phyloP scores from a whole-genome alignment of 2,113 vertebrate species.

The Speoplatyrhinus poulsoni region DNA sequence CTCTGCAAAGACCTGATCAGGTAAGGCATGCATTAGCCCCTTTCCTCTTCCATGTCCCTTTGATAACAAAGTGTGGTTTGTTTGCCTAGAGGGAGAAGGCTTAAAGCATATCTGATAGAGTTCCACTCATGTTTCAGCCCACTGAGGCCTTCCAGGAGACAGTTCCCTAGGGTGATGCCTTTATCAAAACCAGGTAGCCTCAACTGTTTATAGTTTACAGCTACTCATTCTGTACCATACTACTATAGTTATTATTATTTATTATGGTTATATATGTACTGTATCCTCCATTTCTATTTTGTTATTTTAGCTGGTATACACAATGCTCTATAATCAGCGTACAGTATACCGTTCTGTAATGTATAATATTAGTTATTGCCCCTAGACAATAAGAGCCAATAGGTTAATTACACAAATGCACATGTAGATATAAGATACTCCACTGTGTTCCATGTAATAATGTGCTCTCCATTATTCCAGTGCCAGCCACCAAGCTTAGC shows the following conservation, averaged over 20 bases:
- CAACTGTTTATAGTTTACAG: not conserved
- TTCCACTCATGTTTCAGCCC: conserved; percentile 75
- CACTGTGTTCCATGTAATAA: conserved; percentile 1
- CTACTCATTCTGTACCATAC: not conserved
- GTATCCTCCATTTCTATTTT: no score
- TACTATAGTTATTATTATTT: conserved; percentile 2
- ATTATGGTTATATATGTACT: no score
- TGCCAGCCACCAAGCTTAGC: conserved; percentile 95
- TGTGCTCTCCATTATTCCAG: conserved; percentile 62
- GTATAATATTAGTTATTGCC: no score
- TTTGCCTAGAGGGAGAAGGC: not conserved
- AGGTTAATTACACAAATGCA: no score
- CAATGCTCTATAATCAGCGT: no score
- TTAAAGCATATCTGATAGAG: not conserved
- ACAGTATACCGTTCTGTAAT: no score
- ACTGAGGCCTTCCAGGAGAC: conserved; percentile 89
- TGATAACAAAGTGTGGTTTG: not conserved
- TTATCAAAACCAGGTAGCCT: conserved; percentile 94
- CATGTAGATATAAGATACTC: not conserved
- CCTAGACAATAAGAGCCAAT: no score
- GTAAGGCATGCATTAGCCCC: conserved; percentile 58
- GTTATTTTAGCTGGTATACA: no score
- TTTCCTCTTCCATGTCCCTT: not conserved
- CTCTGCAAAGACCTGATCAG: conserved; percentile 97
- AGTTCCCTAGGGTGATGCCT: conserved; percentile 94